Base-by-base conservation (phyloP, 2,797 vertebrate genomes). In the Enteromius anoplus region DNA sequence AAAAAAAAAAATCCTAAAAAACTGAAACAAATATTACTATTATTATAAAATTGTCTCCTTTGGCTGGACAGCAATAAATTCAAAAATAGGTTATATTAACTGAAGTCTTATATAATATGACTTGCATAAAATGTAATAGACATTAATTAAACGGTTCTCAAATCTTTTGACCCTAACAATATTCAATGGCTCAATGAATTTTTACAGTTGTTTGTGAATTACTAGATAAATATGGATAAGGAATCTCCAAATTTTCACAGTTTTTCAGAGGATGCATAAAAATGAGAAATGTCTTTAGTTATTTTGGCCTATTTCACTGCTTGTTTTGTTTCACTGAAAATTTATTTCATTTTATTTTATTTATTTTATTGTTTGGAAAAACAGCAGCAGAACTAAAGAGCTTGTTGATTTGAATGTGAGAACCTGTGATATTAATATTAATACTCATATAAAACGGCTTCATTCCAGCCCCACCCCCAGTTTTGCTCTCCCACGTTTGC, bases 341-440 rank as follows among this genome's bases (percentile, higher is more conserved):
- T 72, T 11, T 0, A 47, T 40, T 40, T 40, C 37, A 7, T 37
- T 37, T 37, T 40, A 40, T 40, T 40, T 9, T 40, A 40, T 40
- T 9, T 40, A 40, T 40, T 40, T 26, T 26, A 26, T 40, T 40
- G 1, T 40, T 40, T 42, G 37, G 65, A 66, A 55, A 51, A 58
- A 11, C 21, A n/a, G 53, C 23, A 23, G n/a, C 55, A 58, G 23
- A 23, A 58, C 4, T 23, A 3, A 11, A 58, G n/a, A 23, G n/a
- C n/a, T 58, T 58, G n/a, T 58, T 58, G 53, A 55, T 23, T 55
- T 55, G 53, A 55, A 58, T 58, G 55, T 58, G n/a, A 60, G n/a
- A 60, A 60, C n/a, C 23, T 60, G n/a, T 11, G 10, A 60, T 60
- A 60, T 55, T 55, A 55, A 60, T 60, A 23, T 60, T 26, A 23